Evolutionary conservation across 2,888 invertebrate genomes (phyloP).

Genomic region (Cabera pusaria): DNA sequence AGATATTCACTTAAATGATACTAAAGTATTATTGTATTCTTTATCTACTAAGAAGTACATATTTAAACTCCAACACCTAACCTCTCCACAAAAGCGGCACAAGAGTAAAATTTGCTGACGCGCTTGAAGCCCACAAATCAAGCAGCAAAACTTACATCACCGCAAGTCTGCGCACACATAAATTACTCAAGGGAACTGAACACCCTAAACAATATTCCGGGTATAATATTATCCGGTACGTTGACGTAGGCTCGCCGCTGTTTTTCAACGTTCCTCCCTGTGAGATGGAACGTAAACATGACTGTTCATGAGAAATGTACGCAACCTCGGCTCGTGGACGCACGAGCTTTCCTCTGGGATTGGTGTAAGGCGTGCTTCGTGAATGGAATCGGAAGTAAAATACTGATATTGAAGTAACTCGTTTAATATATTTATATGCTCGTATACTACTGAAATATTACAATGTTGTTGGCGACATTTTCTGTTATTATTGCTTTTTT

Average conservation of each 20-base stretch:
- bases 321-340: slow-evolving; percentile 8
- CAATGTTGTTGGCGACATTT: too few relatives aligned
- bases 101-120: slow-evolving; percentile 5
- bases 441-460: too few relatives aligned
- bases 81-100: too few relatives aligned
- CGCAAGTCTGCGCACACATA: slow-evolving; percentile 20
- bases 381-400: too few relatives aligned
- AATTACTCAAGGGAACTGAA: slow-evolving; percentile 22
- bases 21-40: too few relatives aligned
- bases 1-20: too few relatives aligned
- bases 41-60: too few relatives aligned
- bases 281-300: slow-evolving; percentile 30
- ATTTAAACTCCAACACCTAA: too few relatives aligned
- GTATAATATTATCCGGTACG: slow-evolving; percentile 22
- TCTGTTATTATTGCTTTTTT: too few relatives aligned
- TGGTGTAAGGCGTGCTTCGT: too few relatives aligned
- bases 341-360: slow-evolving; percentile 5
- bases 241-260: slow-evolving; percentile 26
- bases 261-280: slow-evolving; percentile 30
- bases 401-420: too few relatives aligned
- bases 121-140: slow-evolving; percentile 15
- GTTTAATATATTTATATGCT: too few relatives aligned
- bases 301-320: slow-evolving; percentile 29
- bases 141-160: slow-evolving; percentile 17
- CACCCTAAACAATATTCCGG: slow-evolving; percentile 23